Evolutionary conservation across 2,888 invertebrate species (phyloP).

Genomic region (Colostygia pectinataria): DNA sequence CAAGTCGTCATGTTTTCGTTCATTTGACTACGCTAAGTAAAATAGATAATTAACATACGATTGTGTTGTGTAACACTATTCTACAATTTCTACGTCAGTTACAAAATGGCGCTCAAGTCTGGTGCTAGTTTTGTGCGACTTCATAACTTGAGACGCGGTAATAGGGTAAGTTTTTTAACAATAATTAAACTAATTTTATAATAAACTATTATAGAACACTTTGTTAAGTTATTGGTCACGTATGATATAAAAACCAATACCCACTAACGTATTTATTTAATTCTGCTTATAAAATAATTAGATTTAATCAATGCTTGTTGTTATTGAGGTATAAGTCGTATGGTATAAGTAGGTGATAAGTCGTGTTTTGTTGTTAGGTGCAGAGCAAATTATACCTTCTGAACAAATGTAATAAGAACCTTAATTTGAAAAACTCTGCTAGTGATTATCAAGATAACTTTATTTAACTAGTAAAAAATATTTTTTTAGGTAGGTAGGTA

Average conservation of each 20-base stretch:
- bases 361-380: neutral
- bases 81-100: conserved; percentile 41
- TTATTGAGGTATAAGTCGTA: too few relatives aligned
- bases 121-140: conserved; percentile 60
- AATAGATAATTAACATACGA: neutral
- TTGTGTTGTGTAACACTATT: neutral
- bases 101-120: conserved; percentile 66
- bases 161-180: conserved; percentile 56
- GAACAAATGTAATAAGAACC: neutral
- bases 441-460: neutral
- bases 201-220: too few relatives aligned
- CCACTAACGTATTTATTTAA: too few relatives aligned
- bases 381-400: conserved; percentile 20
- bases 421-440: neutral
- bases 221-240: too few relatives aligned
- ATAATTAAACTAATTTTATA: too few relatives aligned
- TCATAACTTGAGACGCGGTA: conserved; percentile 46
- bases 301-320: conserved; percentile 26
- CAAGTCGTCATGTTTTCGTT: too few relatives aligned
- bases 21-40: too few relatives aligned
- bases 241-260: too few relatives aligned
- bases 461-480: too few relatives aligned
- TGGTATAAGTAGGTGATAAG: conserved; percentile 10
- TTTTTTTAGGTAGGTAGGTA: too few relatives aligned
- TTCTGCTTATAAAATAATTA: too few relatives aligned